Evolutionary conservation across 2,888 invertebrate genomes (phyloP).

Genomic region (Ornithoptera alexandrae): DNA sequence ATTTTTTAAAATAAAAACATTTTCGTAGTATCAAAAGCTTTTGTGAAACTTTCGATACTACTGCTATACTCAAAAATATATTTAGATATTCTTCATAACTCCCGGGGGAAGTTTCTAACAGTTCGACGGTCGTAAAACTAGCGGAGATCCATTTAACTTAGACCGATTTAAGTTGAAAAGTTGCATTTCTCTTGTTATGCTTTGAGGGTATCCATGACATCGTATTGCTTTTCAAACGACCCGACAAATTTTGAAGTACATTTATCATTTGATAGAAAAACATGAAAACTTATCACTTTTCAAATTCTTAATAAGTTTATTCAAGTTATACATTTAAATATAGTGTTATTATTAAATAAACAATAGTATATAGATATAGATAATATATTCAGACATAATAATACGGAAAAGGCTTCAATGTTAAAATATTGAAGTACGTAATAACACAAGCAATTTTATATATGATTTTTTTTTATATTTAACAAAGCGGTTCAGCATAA

Average conservation of each 20-base stretch:
- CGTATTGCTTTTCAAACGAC: constrained; percentile 19
- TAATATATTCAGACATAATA: no score
- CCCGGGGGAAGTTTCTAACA: constrained; percentile 13
- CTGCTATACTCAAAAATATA: not conserved
- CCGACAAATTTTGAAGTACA: constrained; percentile 4
- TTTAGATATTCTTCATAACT: constrained; percentile 9
- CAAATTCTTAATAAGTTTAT: not conserved
- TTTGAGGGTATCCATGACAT: constrained; percentile 18
- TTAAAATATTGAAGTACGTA: no score
- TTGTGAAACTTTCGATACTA: no score
- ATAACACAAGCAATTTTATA: no score
- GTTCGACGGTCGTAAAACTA: constrained; percentile 14
- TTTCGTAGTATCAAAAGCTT: no score
- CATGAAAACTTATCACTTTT: not conserved
- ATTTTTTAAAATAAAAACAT: no score
- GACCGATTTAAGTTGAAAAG: constrained; percentile 16
- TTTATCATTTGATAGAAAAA: not conserved
- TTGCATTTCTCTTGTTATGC: constrained; percentile 17
- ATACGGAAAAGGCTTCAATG: no score
- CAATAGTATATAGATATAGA: no score
- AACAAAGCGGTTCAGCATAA: no score
- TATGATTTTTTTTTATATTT: no score
- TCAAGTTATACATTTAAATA: no score
- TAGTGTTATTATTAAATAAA: no score
- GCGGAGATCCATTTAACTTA: constrained; percentile 13